Evolutionary conservation across 2,888 invertebrate genomes (phyloP).

Genomic region (Spilarctia lutea): DNA sequence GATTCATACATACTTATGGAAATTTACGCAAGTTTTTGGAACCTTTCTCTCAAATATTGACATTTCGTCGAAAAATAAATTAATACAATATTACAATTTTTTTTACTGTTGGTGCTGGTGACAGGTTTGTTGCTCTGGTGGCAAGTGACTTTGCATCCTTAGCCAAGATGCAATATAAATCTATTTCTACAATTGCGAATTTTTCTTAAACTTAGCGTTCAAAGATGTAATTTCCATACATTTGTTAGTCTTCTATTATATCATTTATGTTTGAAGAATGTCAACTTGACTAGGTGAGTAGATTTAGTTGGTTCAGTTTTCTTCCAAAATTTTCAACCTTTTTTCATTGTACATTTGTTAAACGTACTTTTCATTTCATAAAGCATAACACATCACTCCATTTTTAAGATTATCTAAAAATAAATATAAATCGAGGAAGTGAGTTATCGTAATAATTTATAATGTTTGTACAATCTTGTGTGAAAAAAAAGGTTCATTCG

Average conservation of each 20-base stretch:
- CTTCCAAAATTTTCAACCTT: not conserved
- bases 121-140: not conserved
- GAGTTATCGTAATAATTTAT: not conserved
- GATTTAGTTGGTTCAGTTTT: too few relatives aligned
- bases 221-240: too few relatives aligned
- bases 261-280: too few relatives aligned
- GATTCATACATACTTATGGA: not conserved
- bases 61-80: not conserved
- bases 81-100: too few relatives aligned
- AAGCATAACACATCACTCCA: not conserved
- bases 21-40: not conserved
- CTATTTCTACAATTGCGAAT: too few relatives aligned
- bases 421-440: not conserved
- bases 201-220: too few relatives aligned
- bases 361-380: not conserved
- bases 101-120: not conserved
- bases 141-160: not conserved
- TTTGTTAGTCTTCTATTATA: too few relatives aligned
- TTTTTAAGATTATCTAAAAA: not conserved
- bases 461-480: not conserved
- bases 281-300: too few relatives aligned
- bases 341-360: not conserved
- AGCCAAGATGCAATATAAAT: too few relatives aligned
- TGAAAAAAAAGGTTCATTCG: not conserved
- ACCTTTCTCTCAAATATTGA: not conserved